phyloP scores from a whole-genome alignment of 2,113 vertebrate species.

The Spilogale gracilis region DNA sequence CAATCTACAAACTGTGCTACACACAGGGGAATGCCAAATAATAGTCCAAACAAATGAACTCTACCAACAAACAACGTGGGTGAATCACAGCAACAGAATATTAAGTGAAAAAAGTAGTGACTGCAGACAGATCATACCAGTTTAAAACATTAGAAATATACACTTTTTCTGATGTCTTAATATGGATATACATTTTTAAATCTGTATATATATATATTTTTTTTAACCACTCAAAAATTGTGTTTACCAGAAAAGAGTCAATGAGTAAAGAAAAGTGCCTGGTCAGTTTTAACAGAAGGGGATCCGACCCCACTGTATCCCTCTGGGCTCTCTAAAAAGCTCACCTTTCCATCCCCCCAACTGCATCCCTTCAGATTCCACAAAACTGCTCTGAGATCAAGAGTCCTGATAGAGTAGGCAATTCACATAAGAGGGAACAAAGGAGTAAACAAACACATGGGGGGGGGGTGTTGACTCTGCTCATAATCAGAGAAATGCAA shows the following conservation, averaged over 20 bases:
- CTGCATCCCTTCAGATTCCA: neutral
- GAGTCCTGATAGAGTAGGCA: neutral
- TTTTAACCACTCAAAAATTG: neutral
- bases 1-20: neutral
- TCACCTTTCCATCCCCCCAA: neutral
- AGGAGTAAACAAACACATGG: neutral
- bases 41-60: slow-evolving; percentile 20
- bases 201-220: neutral
- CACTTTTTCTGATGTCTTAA: neutral
- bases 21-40: neutral
- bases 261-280: neutral
- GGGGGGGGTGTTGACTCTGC: neutral
- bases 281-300: neutral
- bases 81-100: neutral
- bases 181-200: neutral
- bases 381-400: neutral
- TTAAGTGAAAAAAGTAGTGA: neutral
- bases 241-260: neutral
- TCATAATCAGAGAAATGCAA: slow-evolving; percentile 14
- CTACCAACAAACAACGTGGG: neutral
- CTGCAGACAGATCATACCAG: neutral
- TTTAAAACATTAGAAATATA: slow-evolving; percentile 4
- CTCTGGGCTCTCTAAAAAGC: neutral
- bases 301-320: neutral
- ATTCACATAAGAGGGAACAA: neutral